These are phyloP conservation scores for Xanthostigma xanthostigma DNA, from an alignment of 2,888 invertebrate genomes.

Conservation along the genomic window DNA sequence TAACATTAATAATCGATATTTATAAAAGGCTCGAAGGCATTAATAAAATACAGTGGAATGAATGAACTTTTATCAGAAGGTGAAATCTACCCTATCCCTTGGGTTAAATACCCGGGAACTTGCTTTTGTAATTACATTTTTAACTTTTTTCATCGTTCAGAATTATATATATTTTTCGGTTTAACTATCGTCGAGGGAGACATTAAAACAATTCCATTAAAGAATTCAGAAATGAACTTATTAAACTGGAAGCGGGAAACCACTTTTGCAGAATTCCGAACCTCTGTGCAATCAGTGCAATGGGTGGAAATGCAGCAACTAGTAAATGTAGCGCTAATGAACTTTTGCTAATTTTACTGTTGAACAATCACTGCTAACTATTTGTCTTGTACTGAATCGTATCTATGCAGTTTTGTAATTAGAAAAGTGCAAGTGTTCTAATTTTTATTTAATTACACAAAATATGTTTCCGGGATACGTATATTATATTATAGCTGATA, in stretches of 20 bases:
- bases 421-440: too few relatives aligned
- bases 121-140: constrained; percentile 8
- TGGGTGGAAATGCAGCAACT: too few relatives aligned
- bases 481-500: too few relatives aligned
- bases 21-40: constrained; percentile 5
- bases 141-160: constrained; percentile 1
- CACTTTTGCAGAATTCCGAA: not conserved
- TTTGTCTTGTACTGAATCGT: too few relatives aligned
- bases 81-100: constrained; percentile 7
- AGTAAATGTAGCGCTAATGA: too few relatives aligned
- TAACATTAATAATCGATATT: too few relatives aligned
- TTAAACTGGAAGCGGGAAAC: constrained; percentile 7
- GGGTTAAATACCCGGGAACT: constrained; percentile 13
- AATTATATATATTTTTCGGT: constrained; percentile 7
- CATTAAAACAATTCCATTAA: constrained; percentile 8
- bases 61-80: constrained; percentile 14
- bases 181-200: constrained; percentile 8
- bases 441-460: too few relatives aligned
- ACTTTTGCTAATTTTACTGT: too few relatives aligned
- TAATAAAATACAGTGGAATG: constrained; percentile 11
- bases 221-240: constrained; percentile 10
- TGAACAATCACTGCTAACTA: too few relatives aligned
- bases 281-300: too few relatives aligned
- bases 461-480: too few relatives aligned
- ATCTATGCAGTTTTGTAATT: too few relatives aligned